Evolutionary conservation across 2,888 invertebrate species (phyloP).

Genomic region (Coelinius sp.): DNA sequence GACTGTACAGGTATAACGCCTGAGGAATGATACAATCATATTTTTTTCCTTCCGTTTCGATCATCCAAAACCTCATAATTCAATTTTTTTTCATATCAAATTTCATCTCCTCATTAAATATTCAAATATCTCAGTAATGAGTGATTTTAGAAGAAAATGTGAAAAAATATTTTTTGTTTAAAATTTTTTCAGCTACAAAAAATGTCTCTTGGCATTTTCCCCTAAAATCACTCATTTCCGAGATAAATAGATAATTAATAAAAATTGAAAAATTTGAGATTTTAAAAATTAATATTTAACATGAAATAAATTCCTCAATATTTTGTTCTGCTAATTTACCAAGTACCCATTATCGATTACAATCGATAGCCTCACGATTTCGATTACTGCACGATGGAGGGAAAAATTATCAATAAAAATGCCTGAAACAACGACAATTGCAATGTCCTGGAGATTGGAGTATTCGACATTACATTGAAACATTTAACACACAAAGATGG

Average conservation of each 20-base stretch:
- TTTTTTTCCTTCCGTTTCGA: slow-evolving; percentile 10
- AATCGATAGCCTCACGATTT: neutral
- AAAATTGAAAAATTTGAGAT: no score
- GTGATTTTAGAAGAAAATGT: neutral
- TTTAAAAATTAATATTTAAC: no score
- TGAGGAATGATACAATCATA: slow-evolving; percentile 3
- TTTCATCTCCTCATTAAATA: neutral
- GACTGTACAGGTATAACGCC: neutral
- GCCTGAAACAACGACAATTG: neutral
- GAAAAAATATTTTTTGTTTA: no score
- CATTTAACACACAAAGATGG: slow-evolving; percentile 21
- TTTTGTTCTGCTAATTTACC: neutral
- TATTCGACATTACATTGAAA: neutral
- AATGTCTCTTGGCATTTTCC: no score
- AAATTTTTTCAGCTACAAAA: no score
- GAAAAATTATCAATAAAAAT: neutral
- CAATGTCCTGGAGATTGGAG: neutral
- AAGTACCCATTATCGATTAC: neutral
- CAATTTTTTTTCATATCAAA: neutral
- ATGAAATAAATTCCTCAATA: neutral
- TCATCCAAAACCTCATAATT: neutral
- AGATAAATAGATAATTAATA: no score
- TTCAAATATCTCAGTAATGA: neutral
- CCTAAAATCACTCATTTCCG: no score
- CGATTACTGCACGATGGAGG: neutral